A percentile compares a stretch with the other conserved stretches of the same genome.
phyloP scores from a whole-genome alignment of 2,113 vertebrate species.

The Mustelus asterias region DNA sequence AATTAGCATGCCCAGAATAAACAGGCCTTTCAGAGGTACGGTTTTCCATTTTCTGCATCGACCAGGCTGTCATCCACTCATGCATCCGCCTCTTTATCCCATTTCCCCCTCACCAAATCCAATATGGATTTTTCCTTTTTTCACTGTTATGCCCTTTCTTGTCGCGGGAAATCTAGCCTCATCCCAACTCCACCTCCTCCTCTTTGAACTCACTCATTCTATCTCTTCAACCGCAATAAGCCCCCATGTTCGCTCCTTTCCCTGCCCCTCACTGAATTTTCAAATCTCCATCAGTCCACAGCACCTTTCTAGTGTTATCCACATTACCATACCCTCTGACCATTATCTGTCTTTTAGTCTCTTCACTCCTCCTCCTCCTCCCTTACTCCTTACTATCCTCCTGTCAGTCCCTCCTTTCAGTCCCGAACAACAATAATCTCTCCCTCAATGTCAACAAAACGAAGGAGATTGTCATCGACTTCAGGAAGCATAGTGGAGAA shows the following conservation, averaged over 20 bases:
- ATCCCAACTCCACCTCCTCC: not conserved
- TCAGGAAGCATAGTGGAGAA: too few relatives aligned
- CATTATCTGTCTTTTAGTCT: not conserved
- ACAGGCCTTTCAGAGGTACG: not conserved
- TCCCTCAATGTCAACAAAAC: too few relatives aligned
- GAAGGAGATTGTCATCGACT: too few relatives aligned
- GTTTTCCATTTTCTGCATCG: not conserved
- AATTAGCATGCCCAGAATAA: not conserved
- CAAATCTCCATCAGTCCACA: not conserved
- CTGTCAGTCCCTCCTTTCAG: not conserved
- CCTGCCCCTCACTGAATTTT: not conserved
- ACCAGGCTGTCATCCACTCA: not conserved
- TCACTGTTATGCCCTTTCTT: not conserved
- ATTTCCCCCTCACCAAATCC: not conserved
- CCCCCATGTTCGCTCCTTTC: not conserved
- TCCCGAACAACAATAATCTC: not conserved
- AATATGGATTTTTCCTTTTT: conserved; percentile 17
- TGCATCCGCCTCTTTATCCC: not conserved
- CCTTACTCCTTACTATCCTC: not conserved
- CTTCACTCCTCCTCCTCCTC: too few relatives aligned
- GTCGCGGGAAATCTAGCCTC: not conserved
- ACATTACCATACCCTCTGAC: not conserved
- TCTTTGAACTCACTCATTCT: too few relatives aligned
- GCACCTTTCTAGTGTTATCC: not conserved
- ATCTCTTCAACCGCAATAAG: not conserved